phyloP scores from a whole-genome alignment of 2,113 vertebrate species.

The Poicephalus meyeri region DNA sequence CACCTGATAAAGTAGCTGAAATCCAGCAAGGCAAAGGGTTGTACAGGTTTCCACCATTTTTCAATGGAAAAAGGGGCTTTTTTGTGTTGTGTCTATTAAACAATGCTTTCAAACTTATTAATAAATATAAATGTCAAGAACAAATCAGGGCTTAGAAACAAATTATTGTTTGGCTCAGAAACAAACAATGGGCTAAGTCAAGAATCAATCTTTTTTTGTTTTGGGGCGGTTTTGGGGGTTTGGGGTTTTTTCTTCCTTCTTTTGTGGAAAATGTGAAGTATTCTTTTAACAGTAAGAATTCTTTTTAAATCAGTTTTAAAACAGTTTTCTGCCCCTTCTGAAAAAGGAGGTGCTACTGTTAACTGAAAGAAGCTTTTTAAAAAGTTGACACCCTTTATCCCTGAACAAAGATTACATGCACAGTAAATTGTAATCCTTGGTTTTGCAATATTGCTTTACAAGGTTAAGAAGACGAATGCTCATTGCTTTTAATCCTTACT shows the following conservation, averaged over 20 bases:
- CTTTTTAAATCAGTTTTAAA: not conserved
- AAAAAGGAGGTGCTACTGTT: not conserved
- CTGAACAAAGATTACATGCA: slow-evolving; percentile 71
- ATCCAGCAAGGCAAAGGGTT: not conserved
- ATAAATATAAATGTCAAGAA: not conserved
- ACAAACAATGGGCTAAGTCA: not conserved
- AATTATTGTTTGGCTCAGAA: not conserved
- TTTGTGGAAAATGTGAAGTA: not conserved
- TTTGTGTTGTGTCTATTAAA: not conserved
- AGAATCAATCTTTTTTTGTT: not conserved
- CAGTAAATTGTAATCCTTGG: slow-evolving; percentile 77
- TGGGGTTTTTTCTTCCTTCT: not conserved
- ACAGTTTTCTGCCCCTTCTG: not conserved
- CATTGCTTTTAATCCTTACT: slow-evolving; percentile 84
- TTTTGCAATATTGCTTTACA: slow-evolving; percentile 75
- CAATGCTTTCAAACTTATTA: not conserved
- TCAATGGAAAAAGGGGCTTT: not conserved
- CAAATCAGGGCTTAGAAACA: not conserved
- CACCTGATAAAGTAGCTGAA: not conserved
- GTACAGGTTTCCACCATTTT: not conserved
- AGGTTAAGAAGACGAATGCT: slow-evolving; percentile 87
- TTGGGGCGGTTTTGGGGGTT: not conserved
- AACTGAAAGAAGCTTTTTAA: slow-evolving; percentile 56
- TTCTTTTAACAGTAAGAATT: not conserved
- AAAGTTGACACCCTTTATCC: slow-evolving; percentile 69